These are phyloP conservation scores for Laupala kohalensis DNA, from an alignment of 1,140 invertebrate genomes.

Conservation along the genomic window DNA sequence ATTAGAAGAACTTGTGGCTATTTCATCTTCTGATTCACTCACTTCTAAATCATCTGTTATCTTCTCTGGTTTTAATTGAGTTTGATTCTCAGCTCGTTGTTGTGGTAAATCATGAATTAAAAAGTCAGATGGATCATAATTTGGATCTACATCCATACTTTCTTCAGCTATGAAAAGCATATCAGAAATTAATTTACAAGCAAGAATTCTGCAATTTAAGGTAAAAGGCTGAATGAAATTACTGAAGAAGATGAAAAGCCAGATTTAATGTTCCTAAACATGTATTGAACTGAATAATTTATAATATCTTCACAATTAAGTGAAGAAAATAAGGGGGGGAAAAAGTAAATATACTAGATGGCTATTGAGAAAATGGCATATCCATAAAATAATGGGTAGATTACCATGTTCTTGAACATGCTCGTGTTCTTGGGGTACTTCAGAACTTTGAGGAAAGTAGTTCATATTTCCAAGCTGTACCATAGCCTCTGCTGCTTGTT, in stretches of 20 bases:
- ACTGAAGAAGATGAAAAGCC: no score
- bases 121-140: conserved; percentile 78
- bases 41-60: conserved; percentile 64
- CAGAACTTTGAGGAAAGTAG: conserved; percentile 33
- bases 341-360: no score
- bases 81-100: conserved; percentile 12
- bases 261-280: no score
- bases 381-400: neutral
- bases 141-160: conserved; percentile 65
- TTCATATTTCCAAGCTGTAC: conserved; percentile 64
- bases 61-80: conserved; percentile 19
- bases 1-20: conserved; percentile 17
- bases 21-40: conserved; percentile 66
- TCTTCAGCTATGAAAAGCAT: conserved; percentile 39
- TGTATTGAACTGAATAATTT: no score
- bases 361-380: no score
- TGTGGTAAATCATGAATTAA: conserved; percentile 42
- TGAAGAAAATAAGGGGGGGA: no score
- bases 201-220: neutral
- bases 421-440: conserved; percentile 33
- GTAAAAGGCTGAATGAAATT: no score
- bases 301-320: no score
- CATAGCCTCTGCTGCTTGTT: conserved; percentile 73
- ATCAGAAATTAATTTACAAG: neutral
- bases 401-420: conserved; percentile 32